Evolutionary conservation across 1,140 invertebrate genomes (phyloP), one percentile per base, ranked within the genome.

Genomic region (Drosophila triauraria): DNA sequence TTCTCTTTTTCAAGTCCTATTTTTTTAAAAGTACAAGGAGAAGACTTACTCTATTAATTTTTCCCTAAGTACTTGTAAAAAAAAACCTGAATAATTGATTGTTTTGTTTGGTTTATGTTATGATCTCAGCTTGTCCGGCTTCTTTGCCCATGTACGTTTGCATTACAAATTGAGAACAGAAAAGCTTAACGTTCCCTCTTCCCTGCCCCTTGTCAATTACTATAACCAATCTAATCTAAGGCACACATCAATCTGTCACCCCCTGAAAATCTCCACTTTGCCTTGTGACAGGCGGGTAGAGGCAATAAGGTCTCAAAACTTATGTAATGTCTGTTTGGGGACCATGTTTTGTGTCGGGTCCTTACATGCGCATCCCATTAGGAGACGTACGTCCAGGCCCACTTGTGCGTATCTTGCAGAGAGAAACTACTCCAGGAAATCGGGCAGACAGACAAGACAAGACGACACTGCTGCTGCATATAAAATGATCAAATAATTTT

Each of bases 401-500:
- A 57, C 47, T 75, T 63, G 74, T 65, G 74, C 74, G 61, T 64
- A 59, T 76, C 72, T 76, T 76, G 75, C 74, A 69, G 74, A 54
- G 68, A 74, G 75, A 56, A 50, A 60, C 30, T 76, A 27, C 64
- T 67, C 48, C 38, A 23, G 30, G 42, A 56, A 76, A 56, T 51
- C 60, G 44, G 43, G 38, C 62, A 78, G 57, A 61, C 56, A 77
- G 53, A 23, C 47, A 40, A 40, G 53, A 40, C 35, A 56, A 40
- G 35, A 25, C 20, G 8, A 13, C 53, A 10, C 35, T 25, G 51
- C 32, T 23, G 53, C 53, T 35, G 75, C 65, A 78, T 78, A 57
- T 62, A 38, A 69, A 78, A 71, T 77, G 56, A 63, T 20, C 75
- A 70, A 71, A 78, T 71, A 58, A 70, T 71, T 78, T 78, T 63